Evolutionary conservation across 2,113 vertebrate species (phyloP).

Genomic region (Alaudala cheleensis): DNA sequence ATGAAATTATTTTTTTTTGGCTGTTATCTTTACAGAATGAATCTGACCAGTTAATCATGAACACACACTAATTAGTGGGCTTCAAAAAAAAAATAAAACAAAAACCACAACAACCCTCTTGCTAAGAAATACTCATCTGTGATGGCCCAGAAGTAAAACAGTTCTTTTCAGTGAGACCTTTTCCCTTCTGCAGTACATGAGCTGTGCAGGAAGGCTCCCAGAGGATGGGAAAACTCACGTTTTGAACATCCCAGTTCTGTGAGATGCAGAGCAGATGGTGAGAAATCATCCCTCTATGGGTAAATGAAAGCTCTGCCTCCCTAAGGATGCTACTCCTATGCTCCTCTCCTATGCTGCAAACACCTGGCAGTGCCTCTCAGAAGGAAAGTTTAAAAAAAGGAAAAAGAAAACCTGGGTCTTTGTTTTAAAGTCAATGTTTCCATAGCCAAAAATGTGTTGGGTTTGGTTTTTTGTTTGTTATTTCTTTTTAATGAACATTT

Average conservation of each 20-base stretch:
- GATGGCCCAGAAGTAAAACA: not conserved
- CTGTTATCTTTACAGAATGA: not conserved
- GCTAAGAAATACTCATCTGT: not conserved
- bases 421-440: not conserved
- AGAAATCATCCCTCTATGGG: slow-evolving; percentile 17
- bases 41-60: not conserved
- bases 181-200: not conserved
- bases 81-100: not conserved
- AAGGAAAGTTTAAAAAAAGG: not conserved
- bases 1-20: not conserved
- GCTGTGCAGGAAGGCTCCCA: not conserved
- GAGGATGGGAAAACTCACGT: not conserved
- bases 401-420: not conserved
- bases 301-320: slow-evolving; percentile 35
- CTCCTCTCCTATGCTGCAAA: not conserved
- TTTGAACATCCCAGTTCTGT: slow-evolving; percentile 36
- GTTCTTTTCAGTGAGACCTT: not conserved
- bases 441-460: not conserved
- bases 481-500: not conserved
- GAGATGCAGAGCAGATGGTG: slow-evolving; percentile 61
- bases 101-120: not conserved
- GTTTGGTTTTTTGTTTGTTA: too few relatives aligned
- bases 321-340: not conserved
- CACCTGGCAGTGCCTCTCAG: slow-evolving; percentile 38
- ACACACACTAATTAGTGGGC: not conserved